Evolutionary conservation across 2,113 vertebrate genomes (phyloP).

Genomic region (Silurus asotus): DNA sequence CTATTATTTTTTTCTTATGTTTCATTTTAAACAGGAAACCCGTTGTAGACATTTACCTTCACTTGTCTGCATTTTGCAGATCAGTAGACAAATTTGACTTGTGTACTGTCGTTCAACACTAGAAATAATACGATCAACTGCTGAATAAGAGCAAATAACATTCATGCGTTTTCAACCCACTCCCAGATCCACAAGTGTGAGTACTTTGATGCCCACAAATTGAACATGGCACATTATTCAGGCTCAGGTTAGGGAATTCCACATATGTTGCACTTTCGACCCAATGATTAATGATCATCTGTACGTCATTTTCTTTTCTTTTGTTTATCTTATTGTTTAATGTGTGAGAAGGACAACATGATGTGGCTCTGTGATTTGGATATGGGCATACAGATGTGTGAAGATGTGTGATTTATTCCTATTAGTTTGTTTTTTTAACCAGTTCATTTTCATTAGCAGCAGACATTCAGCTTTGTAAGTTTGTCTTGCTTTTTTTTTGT

Average conservation of each 20-base stretch:
- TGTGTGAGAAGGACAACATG: background rate
- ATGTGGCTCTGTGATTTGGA: slow-evolving; percentile 19
- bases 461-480: slow-evolving; percentile 11
- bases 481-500: background rate
- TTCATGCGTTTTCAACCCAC: background rate
- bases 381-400: background rate
- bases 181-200: background rate
- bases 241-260: slow-evolving; percentile 15
- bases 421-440: background rate
- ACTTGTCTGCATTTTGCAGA: slow-evolving; percentile 11
- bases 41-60: background rate
- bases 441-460: slow-evolving; percentile 7
- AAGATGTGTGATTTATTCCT: background rate
- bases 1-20: too few species aligned
- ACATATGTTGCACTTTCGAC: slow-evolving; percentile 9
- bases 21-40: slow-evolving; percentile 7
- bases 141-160: slow-evolving; percentile 2
- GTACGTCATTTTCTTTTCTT: background rate
- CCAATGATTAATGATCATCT: slow-evolving; percentile 20
- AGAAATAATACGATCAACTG: background rate
- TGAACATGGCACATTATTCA: slow-evolving; percentile 17
- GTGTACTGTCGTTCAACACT: background rate
- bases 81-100: slow-evolving; percentile 5
- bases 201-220: background rate
- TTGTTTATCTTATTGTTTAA: slow-evolving; percentile 1